phyloP scores from a whole-genome alignment of 2,888 invertebrate species.

The Lithodes maja region DNA sequence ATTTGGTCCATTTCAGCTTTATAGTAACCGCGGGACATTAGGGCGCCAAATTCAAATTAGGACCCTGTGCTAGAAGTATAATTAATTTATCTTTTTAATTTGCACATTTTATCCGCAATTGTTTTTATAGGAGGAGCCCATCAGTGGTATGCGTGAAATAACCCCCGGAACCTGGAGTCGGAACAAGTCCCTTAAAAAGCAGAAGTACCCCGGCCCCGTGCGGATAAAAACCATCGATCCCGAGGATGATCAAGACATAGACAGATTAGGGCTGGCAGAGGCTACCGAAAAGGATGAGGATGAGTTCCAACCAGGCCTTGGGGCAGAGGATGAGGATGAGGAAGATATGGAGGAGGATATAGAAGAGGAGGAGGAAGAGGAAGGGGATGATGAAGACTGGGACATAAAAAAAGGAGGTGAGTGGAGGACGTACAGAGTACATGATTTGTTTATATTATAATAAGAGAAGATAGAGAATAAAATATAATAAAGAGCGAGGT shows the following conservation, averaged over 20 bases:
- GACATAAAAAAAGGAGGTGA: conserved; percentile 30
- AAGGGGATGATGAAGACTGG: conserved; percentile 49
- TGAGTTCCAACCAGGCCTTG: conserved; percentile 25
- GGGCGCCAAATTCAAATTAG: too few relatives aligned
- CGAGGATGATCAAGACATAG: conserved; percentile 18
- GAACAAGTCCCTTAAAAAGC: background rate
- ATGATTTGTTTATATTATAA: too few relatives aligned
- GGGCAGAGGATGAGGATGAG: conserved; percentile 23
- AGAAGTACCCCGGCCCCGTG: background rate
- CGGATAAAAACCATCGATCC: background rate
- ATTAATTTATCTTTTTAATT: background rate
- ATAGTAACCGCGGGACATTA: too few relatives aligned
- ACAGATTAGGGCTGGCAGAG: conserved; percentile 43
- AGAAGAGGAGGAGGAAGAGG: conserved; percentile 20
- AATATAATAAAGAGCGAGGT: too few relatives aligned
- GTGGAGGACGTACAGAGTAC: background rate
- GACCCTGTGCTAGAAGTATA: background rate
- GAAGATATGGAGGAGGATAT: conserved; percentile 8
- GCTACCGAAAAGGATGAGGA: conserved; percentile 54
- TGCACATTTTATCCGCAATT: background rate
- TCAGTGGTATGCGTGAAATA: conserved; percentile 42
- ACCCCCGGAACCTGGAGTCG: conserved; percentile 24
- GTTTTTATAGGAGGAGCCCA: conserved; percentile 35
- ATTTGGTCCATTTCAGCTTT: too few relatives aligned
- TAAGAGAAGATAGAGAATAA: too few relatives aligned